Conservation (phyloP, 2,888 invertebrate species). For the Brachypalpus laphriformis region DNA sequence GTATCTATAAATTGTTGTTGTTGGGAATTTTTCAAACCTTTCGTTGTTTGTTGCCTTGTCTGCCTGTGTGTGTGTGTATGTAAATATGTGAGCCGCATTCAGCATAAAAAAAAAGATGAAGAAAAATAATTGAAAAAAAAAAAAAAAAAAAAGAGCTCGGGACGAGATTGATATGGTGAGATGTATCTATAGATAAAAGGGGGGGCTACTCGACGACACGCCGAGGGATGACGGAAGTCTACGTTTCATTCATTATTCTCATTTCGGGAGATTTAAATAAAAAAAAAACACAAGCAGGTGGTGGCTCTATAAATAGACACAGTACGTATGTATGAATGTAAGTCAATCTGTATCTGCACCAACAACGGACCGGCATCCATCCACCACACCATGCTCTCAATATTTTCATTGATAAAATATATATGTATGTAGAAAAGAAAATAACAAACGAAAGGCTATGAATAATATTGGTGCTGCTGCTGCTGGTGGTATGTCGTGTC, state of each 20-base stretch:
- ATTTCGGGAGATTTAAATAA: constrained; percentile 54
- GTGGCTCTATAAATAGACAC: constrained; percentile 47
- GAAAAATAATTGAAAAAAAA: constrained; percentile 52
- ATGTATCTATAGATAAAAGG: constrained; percentile 41
- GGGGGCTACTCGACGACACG: background rate
- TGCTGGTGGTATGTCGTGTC: background rate
- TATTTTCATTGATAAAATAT: constrained; percentile 59
- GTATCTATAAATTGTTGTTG: constrained; percentile 21
- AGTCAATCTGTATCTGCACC: constrained; percentile 27
- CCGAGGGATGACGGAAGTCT: constrained; percentile 52
- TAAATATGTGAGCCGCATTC: constrained; percentile 40
- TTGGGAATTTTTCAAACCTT: constrained; percentile 48
- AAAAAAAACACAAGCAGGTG: constrained; percentile 38
- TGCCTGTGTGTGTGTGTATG: constrained; percentile 19
- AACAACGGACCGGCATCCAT: background rate
- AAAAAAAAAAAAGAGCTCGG: constrained; percentile 19
- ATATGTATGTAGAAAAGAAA: too few species aligned
- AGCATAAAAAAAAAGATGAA: constrained; percentile 23
- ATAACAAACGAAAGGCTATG: constrained; percentile 36
- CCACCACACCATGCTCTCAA: constrained; percentile 29
- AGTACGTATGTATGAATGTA: constrained; percentile 7
- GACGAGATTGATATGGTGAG: constrained; percentile 55
- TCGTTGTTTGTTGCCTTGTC: background rate
- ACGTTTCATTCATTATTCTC: constrained; percentile 67
- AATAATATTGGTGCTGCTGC: constrained; percentile 5